phyloP scores from a whole-genome alignment of 2,888 invertebrate species.

The Drosophila phalerata region DNA sequence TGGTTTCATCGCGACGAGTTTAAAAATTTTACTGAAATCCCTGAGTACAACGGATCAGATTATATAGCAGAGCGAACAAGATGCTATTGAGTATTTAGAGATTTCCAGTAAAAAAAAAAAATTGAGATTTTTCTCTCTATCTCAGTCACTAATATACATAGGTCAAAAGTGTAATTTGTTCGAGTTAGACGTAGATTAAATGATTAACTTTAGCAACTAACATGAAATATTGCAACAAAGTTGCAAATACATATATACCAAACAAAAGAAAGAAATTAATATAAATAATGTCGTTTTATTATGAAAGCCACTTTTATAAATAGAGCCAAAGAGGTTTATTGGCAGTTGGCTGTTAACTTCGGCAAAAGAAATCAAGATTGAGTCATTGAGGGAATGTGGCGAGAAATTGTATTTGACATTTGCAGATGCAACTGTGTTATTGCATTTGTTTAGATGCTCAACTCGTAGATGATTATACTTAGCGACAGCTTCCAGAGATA shows the following conservation, averaged over 20 bases:
- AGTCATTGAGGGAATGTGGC: too few species aligned
- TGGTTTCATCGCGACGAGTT: constrained; percentile 7
- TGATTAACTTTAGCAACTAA: neutral
- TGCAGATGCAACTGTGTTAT: too few species aligned
- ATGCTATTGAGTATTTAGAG: neutral
- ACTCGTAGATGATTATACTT: neutral
- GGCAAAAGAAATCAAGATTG: too few species aligned
- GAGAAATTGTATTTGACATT: too few species aligned
- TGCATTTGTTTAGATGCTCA: neutral
- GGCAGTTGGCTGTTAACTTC: too few species aligned
- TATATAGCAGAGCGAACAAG: neutral
- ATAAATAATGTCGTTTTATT: too few species aligned
- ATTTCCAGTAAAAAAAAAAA: neutral
- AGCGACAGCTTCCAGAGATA: neutral
- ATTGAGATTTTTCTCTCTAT: neutral
- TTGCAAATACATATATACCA: neutral
- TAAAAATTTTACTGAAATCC: neutral
- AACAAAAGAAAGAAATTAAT: too few species aligned
- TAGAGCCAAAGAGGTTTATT: too few species aligned
- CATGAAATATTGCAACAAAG: neutral
- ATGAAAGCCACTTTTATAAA: too few species aligned
- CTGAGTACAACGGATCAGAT: neutral
- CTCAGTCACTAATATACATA: neutral
- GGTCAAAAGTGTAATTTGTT: neutral
- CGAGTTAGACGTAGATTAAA: neutral